Percentiles rank a stretch among this genome's conserved stretches.
These are phyloP conservation scores for Anas platyrhynchos DNA, from an alignment of 2,113 vertebrate species.

Conservation along the genomic window DNA sequence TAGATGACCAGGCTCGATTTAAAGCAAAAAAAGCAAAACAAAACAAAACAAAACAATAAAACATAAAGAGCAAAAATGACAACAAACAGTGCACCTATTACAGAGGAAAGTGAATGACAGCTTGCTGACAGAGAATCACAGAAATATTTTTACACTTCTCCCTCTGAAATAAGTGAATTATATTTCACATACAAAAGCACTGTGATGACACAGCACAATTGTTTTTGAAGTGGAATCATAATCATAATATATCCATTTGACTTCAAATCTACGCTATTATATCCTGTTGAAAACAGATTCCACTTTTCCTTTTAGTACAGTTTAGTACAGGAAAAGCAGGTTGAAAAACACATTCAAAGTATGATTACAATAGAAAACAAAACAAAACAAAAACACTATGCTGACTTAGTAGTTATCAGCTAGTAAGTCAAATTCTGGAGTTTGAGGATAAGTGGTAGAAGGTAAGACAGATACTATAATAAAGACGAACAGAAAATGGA, in stretches of 20 bases:
- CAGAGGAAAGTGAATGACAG: background rate
- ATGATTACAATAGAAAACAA: background rate
- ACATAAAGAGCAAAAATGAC: background rate
- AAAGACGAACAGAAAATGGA: conserved; percentile 11
- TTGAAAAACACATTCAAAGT: background rate
- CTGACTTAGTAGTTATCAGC: background rate
- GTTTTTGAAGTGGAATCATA: background rate
- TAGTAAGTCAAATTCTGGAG: background rate
- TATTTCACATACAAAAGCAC: background rate
- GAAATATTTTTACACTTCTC: background rate
- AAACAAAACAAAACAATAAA: background rate
- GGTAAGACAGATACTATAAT: background rate
- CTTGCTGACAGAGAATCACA: background rate
- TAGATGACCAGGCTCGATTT: background rate
- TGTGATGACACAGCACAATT: background rate
- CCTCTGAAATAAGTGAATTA: background rate
- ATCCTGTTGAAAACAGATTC: background rate
- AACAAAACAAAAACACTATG: background rate
- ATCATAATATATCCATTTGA: background rate
- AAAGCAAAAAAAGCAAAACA: background rate
- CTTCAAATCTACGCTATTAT: background rate
- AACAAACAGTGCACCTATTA: background rate
- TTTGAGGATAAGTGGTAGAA: background rate
- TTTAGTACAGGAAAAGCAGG: background rate
- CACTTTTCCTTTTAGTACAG: background rate